Base-by-base conservation (phyloP, 1,140 invertebrate species). In the Heliconius nattereri region DNA sequence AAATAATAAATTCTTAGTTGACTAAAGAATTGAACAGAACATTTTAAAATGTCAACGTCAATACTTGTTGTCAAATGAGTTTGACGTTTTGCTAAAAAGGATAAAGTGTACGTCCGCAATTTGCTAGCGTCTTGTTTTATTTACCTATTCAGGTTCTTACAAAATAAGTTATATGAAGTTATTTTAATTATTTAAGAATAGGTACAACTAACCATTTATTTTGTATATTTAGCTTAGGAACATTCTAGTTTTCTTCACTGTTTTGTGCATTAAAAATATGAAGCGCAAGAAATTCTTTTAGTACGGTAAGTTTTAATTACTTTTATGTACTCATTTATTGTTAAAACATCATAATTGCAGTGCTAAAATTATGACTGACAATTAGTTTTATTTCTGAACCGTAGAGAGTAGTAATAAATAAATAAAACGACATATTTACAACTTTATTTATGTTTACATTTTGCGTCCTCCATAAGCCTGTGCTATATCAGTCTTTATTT, bases 71-170 rank as follows among this genome's bases (percentile, higher is more conserved):
- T 29, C 60, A 66, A 66, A 66, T 66, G 11, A 19, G 23, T 66
- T 66, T 66, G 60, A 66, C 60, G 60, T 66, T 66, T 66, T 66
- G 9, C 29, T 66, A 66, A 66, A 11, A 66, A 66, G 60, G 8
- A 57, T 20, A 20, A 35, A 57, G 54, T 16, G 60, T 66, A 66
- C 60, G 60, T 66, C 23, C 13, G 26, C 60, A 66, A 66, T 66
- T 29, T 29, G 23, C 11, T 19, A 16, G 60, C 9, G 60, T n/a
- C 11, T 66, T 66, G 60, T 66, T 66, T 66, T 66, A 66, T 66
- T 66, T 66, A 45, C 40, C 13, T 45, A 66, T 66, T 66, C 26
- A 16, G 13, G 13, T 66, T 26, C 13, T 29, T 11, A 66, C 26
- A 66, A 66, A 35, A 66, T 26, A 16, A 26, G 60, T 66, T 66